phyloP scores from a whole-genome alignment of 64 coral and sea anemone genomes.

The Catalaphyllia jardinei region DNA sequence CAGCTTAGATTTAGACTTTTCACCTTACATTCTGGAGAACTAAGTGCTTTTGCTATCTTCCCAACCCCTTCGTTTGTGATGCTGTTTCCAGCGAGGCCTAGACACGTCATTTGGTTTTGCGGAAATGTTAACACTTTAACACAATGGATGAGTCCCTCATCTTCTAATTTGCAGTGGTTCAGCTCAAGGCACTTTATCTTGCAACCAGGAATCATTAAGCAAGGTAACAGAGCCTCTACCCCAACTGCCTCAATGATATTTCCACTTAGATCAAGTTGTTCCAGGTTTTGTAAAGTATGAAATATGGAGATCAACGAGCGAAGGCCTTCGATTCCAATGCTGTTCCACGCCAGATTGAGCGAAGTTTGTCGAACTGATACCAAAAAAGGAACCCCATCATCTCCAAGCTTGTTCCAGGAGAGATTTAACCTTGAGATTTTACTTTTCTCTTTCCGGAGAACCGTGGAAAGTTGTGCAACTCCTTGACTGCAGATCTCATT shows the following conservation, averaged over 20 bases:
- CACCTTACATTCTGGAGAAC: background rate
- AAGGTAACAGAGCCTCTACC: background rate
- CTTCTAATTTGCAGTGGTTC: background rate
- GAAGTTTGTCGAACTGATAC: background rate
- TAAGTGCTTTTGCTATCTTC: background rate
- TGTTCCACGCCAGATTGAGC: background rate
- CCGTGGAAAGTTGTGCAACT: background rate
- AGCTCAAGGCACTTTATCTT: background rate
- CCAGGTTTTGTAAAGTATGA: background rate
- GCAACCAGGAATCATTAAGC: background rate
- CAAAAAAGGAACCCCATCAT: background rate
- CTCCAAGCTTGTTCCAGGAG: background rate
- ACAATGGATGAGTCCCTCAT: background rate
- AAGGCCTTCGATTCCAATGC: background rate
- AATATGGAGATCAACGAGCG: background rate
- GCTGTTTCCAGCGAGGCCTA: background rate
- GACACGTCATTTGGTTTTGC: background rate
- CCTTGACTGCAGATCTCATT: constrained; percentile 17
- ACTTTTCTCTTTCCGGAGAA: background rate
- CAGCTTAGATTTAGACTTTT: background rate
- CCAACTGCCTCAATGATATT: background rate
- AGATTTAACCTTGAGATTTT: constrained; percentile 4
- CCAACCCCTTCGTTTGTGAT: background rate
- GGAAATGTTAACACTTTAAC: background rate
- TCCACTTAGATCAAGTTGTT: constrained; percentile 16